Conservation (phyloP, 2,113 vertebrate genomes). For the Meriones unguiculatus region DNA sequence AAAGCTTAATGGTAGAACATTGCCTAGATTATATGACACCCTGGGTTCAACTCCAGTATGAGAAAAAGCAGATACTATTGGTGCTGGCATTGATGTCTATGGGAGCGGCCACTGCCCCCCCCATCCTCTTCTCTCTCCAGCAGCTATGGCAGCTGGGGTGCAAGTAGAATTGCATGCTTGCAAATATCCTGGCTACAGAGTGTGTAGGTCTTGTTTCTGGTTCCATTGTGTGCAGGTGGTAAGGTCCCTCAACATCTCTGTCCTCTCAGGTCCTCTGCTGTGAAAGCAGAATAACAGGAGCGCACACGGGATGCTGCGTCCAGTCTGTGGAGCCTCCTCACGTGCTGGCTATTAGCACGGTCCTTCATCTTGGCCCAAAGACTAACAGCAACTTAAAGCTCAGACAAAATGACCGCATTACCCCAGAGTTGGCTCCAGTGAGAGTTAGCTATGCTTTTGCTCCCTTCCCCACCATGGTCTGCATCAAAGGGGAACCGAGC, state of each 20-base stretch:
- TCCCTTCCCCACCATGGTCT: not conserved
- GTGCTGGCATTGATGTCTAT: too few relatives aligned
- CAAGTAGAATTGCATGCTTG: not conserved
- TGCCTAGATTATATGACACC: too few relatives aligned
- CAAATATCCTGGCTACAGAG: not conserved
- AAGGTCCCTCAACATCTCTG: not conserved
- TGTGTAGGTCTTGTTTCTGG: not conserved
- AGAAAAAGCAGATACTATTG: not conserved
- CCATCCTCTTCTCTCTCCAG: not conserved
- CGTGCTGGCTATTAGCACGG: fast-evolving
- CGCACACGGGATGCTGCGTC: not conserved
- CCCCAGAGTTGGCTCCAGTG: fast-evolving
- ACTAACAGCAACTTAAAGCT: not conserved
- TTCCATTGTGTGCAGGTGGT: not conserved
- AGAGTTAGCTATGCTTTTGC: fast-evolving
- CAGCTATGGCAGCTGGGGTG: too few relatives aligned
- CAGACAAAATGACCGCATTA: fast-evolving
- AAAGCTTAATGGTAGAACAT: too few relatives aligned
- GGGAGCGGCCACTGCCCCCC: fast-evolving
- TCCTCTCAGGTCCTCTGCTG: not conserved
- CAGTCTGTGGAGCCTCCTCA: fast-evolving
- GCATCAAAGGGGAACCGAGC: not conserved
- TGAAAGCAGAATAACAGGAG: fast-evolving
- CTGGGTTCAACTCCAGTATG: too few relatives aligned
- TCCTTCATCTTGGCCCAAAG: too few relatives aligned